phyloP scores from a whole-genome alignment of 2,113 vertebrate genomes.

The Falcunculus frontatus region DNA sequence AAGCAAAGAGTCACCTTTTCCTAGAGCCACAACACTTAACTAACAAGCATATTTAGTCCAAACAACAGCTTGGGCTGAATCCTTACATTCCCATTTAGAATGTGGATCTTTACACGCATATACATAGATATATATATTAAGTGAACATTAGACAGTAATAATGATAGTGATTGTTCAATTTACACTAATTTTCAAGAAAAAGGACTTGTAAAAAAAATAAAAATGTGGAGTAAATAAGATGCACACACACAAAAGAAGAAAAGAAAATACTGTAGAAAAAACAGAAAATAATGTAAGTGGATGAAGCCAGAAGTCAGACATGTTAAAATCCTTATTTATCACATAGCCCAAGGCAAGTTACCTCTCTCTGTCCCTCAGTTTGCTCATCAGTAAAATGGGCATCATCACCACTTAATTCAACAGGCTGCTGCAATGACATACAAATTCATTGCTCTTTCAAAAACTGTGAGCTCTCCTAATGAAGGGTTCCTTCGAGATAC shows the following conservation, averaged over 20 bases:
- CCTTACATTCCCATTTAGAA: background rate
- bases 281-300: background rate
- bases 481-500: background rate
- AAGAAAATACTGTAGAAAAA: background rate
- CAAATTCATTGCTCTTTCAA: conserved; percentile 3
- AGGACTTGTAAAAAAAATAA: background rate
- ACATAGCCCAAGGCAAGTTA: background rate
- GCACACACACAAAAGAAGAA: background rate
- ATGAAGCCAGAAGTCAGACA: background rate
- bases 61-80: background rate
- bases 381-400: background rate
- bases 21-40: conserved; percentile 34
- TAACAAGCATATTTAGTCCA: background rate
- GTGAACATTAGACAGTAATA: background rate
- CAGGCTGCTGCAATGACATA: background rate
- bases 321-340: background rate
- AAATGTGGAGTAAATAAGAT: background rate
- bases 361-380: background rate
- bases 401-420: conserved; percentile 13
- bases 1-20: conserved; percentile 60
- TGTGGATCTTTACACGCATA: background rate
- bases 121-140: background rate
- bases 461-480: background rate
- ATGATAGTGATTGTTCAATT: background rate
- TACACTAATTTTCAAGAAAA: background rate